Evolutionary conservation across 2,113 vertebrate genomes (phyloP), one percentile per base, ranked within the genome.

Genomic region (Choloepus hoffmanni): DNA sequence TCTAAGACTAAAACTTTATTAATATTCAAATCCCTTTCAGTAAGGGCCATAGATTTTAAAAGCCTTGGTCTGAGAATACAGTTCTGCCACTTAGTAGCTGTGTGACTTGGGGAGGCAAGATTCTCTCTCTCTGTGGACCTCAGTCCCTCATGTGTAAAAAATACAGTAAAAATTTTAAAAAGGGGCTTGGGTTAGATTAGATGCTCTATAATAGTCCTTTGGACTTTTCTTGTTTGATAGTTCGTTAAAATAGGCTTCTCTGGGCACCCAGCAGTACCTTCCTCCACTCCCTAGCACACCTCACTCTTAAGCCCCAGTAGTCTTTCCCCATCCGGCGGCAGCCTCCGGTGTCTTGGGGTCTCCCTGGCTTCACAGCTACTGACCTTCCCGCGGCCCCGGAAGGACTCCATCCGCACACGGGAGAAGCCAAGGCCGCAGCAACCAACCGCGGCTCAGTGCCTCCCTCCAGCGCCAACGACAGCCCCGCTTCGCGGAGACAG

Each of bases 361-460:
- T 62, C 70, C 21, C 81, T 11, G 53, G 85, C 60, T 81, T 87
- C 58, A 1, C 65, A 33, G 83, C 33, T 18, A 67, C 40, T 0
- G 72, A 10, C n/a, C 55, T 8, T 65, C 9, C 9, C 26, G 43
- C 2, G 18, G 88, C 58, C 40, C 8, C 30, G 0, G 55, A 36
- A 14, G 24, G 21, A 9, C 48, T 79, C 91, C 91, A 15, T 40
- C 65, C 2, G 62, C 88, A 18, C 13, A 36, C 5, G 0, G 40
- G 7, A n/a, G 0, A 82, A 19, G 48, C 30, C 79, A 11, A 11
- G 50, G 26, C 40, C 3, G 19, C 50, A 5, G 67, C 24, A 5
- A 30, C 43, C 10, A 0, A 0, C 36, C 5, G 1, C 68, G 63
- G 1, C 28, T 23, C 45, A 7, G 30, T 5, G 5, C 50, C 4